Base-by-base conservation (phyloP, 1,140 invertebrate genomes). In the Drosophila lacteicornis region DNA sequence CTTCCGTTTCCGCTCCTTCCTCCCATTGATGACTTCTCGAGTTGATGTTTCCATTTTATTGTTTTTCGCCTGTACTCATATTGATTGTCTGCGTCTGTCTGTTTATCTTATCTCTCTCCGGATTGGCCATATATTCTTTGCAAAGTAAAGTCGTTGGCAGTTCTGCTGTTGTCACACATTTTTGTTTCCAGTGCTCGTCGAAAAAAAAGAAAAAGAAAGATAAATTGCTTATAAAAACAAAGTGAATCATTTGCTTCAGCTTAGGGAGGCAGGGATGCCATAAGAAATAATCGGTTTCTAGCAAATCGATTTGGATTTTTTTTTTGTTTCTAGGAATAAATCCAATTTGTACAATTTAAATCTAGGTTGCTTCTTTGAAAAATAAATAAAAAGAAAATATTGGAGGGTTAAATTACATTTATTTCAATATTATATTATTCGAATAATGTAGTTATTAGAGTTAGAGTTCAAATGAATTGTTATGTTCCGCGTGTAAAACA, bases 21-120 rank as follows among this genome's bases (percentile, higher is more conserved):
- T 42, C 55, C 59, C 47, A 78, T 59, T 59, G 75, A 78, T 70
- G 75, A 73, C 75, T 79, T 79, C 59, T 79, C 59, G 47, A 79
- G 75, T 79, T 79, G 75, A 79, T 79, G 76, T 71, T 79, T 79
- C 46, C 66, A 55, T 79, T 79, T 79, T 79, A 79, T 71, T 79
- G 61, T 79, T 79, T 73, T 79, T 62, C 43, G 51, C 77, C 19
- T 55, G 25, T 53, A 40, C 63, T 40, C 63, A 47, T 46, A 70
- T 68, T 70, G 67, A 70, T 33, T 63, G 36, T 61, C 19, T 65
- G 22, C 49, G 46, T 60, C 38, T 56, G 50, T 59, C 17, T 67
- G 75, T 42, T 59, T 55, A 47, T 49, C 47, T 65, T 55, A 79
- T 79, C 75, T 79, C 75, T 79, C 75, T 71, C n/a, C 27, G 67